Base-by-base conservation (phyloP, 2,888 invertebrate genomes). In the Caenorhabditis sp. region DNA sequence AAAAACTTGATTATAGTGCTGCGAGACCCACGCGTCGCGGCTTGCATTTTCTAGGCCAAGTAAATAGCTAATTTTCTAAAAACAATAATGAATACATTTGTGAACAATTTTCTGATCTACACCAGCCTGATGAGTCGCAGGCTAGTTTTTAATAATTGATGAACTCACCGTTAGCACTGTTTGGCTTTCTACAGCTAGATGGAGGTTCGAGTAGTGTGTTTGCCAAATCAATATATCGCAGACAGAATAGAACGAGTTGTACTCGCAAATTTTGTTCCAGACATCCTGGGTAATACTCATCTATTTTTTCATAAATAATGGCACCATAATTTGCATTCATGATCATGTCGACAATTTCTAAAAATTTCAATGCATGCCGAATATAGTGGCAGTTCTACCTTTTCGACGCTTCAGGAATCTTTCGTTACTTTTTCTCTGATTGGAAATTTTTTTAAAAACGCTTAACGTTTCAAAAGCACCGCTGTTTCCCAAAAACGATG, bases 171-270 rank as follows among this genome's bases (percentile, higher is more conserved):
- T 4, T 2, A 11, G 22, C 40, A 44, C 24, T 61, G 26, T 11
- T 60, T 50, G 50, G 50, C n/a, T 40, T 55, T 13, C 8, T 35
- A 11, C 53, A 53, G 20, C 44, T 53, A 5, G 20, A 11, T 26
- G 76, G 76, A n/a, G 53, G 18, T 2, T 69, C 56, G 1, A 32
- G 40, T 1, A 80, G 13, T 11, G 74, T 68, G 2, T 20, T 53
- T 1, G 80, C 65, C 6, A 80, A 8, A 55, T 80, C 80, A 4
- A 80, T 76, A n/a, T 65, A 80, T 6, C 80, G 32, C 6, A 80
- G 35, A 22, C 80, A 80, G 3, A 64, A 18, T 1, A 80, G 40
- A 5, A 70, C 11, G 2, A 80, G 18, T 28, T 70, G 69, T 3
- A 76, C 61, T 47, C 40, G 35, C 3, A 53, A 15, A 37, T 76